phyloP scores from a whole-genome alignment of 2,113 vertebrate genomes.

The Pica pica region DNA sequence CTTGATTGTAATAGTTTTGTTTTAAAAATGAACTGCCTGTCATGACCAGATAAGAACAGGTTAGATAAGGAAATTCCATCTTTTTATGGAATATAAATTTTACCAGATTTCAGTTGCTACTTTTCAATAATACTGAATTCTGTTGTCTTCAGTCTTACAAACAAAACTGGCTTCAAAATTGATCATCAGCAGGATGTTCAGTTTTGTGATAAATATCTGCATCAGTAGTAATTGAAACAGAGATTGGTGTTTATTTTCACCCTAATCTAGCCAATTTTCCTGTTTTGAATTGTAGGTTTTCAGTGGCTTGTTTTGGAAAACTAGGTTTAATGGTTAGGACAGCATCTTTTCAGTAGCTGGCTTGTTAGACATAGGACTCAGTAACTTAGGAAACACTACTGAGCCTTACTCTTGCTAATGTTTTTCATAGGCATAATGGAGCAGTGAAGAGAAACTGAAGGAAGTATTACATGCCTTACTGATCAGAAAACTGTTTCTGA shows the following conservation, averaged over 20 bases:
- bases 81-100: background rate
- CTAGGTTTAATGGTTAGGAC: slow-evolving; percentile 14
- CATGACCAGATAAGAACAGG: background rate
- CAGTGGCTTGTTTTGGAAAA: background rate
- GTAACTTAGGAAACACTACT: slow-evolving; percentile 67
- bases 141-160: background rate
- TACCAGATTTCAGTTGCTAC: background rate
- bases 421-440: background rate
- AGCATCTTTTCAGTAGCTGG: slow-evolving; percentile 63
- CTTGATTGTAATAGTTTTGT: background rate
- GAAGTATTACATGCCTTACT: background rate
- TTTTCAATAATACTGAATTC: background rate
- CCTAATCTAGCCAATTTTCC: background rate
- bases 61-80: background rate
- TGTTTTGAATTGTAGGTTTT: background rate
- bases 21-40: background rate
- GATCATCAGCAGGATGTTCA: background rate
- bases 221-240: background rate
- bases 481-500: background rate
- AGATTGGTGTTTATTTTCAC: background rate
- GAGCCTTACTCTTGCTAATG: background rate
- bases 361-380: slow-evolving; percentile 25
- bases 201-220: background rate
- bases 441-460: background rate
- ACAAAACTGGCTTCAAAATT: background rate